Conservation (phyloP, 2,797 vertebrate species). For the Trichosurus vulpecula region DNA sequence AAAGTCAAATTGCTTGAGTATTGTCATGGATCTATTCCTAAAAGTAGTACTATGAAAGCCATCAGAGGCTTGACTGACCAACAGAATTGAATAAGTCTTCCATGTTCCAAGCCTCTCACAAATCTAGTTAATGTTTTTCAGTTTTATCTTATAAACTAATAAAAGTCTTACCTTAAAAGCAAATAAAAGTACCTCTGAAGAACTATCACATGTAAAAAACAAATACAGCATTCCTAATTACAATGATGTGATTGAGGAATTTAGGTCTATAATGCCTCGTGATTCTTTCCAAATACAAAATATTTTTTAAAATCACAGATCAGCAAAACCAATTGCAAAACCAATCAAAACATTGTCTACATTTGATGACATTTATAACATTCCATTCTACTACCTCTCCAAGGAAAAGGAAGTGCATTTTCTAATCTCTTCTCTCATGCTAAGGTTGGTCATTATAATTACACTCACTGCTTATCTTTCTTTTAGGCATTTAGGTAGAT, state of each 20-base stretch:
- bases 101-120: neutral
- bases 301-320: neutral
- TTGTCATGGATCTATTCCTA: neutral
- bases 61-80: neutral
- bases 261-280: neutral
- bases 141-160: neutral
- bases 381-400: neutral
- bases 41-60: neutral
- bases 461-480: neutral
- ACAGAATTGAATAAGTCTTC: neutral
- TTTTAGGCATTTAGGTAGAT: neutral
- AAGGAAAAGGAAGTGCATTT: neutral
- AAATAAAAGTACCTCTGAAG: neutral
- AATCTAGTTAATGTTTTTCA: neutral
- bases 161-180: no score
- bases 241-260: neutral
- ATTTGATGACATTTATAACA: neutral
- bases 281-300: neutral
- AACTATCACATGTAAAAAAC: neutral
- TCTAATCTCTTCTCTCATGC: neutral
- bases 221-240: neutral
- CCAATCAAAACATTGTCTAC: neutral
- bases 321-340: neutral
- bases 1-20: neutral
- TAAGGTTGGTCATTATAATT: neutral